These are phyloP conservation scores for Brachionus paranguensis DNA, from an alignment of 1,140 invertebrate species.

Conservation along the genomic window DNA sequence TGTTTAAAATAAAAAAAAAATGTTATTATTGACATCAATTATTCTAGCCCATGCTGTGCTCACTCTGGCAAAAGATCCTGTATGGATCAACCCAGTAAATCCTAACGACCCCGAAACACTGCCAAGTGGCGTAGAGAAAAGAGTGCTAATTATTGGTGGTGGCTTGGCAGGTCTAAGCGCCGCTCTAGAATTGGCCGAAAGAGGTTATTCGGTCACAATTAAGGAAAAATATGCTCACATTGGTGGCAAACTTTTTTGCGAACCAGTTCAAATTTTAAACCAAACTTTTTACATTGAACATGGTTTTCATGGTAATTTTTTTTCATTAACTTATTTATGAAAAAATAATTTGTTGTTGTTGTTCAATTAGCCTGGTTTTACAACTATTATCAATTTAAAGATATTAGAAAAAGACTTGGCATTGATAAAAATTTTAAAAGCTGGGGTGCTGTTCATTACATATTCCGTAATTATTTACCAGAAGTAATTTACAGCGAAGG, in stretches of 20 bases:
- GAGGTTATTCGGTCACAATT: slow-evolving; percentile 41
- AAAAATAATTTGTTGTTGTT: neutral
- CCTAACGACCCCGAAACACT: neutral
- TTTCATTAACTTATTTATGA: neutral
- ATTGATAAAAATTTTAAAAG: slow-evolving; percentile 36
- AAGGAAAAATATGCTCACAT: slow-evolving; percentile 23
- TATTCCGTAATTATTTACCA: slow-evolving; percentile 40
- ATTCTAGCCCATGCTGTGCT: neutral
- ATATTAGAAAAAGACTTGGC: slow-evolving; percentile 28
- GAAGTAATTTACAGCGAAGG: slow-evolving; percentile 41
- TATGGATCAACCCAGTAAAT: slow-evolving; percentile 21
- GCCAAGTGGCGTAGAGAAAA: neutral
- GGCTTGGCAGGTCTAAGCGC: slow-evolving; percentile 41
- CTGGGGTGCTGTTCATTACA: slow-evolving; percentile 40
- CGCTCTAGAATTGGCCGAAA: slow-evolving; percentile 39
- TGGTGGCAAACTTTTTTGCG: slow-evolving; percentile 40
- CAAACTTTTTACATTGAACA: slow-evolving; percentile 40
- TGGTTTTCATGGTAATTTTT: slow-evolving; percentile 40
- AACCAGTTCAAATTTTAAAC: slow-evolving; percentile 27
- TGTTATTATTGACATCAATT: neutral
- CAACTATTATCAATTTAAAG: slow-evolving; percentile 41
- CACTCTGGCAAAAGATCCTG: neutral
- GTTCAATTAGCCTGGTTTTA: slow-evolving; percentile 38
- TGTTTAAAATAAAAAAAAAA: neutral
- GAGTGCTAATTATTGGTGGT: slow-evolving; percentile 32